Base-by-base conservation (phyloP, 2,797 vertebrate genomes). In the Argyrosomus regius region DNA sequence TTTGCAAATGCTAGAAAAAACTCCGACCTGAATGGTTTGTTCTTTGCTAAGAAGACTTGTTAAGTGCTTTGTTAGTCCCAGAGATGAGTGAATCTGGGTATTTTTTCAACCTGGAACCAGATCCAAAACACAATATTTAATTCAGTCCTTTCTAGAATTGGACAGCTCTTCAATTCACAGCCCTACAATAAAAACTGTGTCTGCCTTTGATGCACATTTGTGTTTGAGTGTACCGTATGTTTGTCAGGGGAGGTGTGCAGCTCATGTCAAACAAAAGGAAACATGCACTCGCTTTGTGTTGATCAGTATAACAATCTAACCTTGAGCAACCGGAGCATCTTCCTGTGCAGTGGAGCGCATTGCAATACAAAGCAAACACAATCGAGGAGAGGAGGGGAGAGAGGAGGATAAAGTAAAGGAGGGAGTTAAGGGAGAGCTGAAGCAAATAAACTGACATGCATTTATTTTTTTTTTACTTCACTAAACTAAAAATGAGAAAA, bases 261-360 rank as follows among this genome's bases (percentile, higher is more conserved):
- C 79, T 85, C 65, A 3, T 83, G 85, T 88, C 82, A 79, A 84
- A 92, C 83, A 84, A 85, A 87, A 39, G 75, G 72, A 87, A 91
- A 88, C 81, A 79, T 9, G 22, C 50, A 5, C 59, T 72, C 39
- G 65, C 43, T 83, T 75, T 86, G 77, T 89, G 81, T 76, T 83
- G 84, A 87, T 80, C 89, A 18, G 81, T 64, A 31, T 17, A 85
- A 78, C 72, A 86, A 84, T 65, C 70, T 81, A 80, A 89, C 87
- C 82, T 82, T 63, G 66, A 83, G 75, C 76, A 69, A 67, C 70
- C 14, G 3, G 45, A 60, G 65, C 75, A 28, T 83, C 84, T 80
- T 82, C 72, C 72, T 71, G 84, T 6, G 63, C 78, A 77, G 13
- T 31, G 74, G 52, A 81, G 78, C 75, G 48, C 64, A 73, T 4